Base-by-base conservation (phyloP, 2,797 vertebrate genomes). In the Phaenicophaeus curvirostris region DNA sequence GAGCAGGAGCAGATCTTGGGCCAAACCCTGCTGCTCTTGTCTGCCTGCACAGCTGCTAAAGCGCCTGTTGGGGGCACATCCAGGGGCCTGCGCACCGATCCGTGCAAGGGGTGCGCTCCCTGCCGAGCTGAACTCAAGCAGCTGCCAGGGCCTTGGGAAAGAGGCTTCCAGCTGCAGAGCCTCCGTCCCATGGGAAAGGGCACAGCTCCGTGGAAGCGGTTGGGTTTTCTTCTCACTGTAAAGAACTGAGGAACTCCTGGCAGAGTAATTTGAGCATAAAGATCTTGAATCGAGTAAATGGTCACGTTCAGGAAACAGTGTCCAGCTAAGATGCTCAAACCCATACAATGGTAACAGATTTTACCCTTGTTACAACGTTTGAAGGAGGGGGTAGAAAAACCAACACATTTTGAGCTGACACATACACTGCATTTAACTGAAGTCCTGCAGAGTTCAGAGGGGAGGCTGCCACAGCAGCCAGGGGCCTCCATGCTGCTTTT, bases 121-220 rank as follows among this genome's bases (percentile, higher is more conserved):
- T n/a, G 48, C 23, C 1, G 0, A 1, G 14, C 78, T 4, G 28
- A 2, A 2, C 37, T 2, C 16, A 3, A 2, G 46, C 1, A 3
- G 35, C 61, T 55, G 84, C 41, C 27, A 4, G 42, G 3, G 55
- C 39, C 15, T 2, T 41, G 81, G 62, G 65, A n/a, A 74, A 15
- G 54, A 58, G 63, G 14, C 18, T 53, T 24, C 39, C 66, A 42
- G 80, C 37, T 35, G 15, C 28, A 11, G 39, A 8, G 37, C 3
- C 7, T 13, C 24, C 14, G 54, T 61, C 59, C 33, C 28, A 3
- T 27, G 2, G 12, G 31, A 17, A 19, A 20, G 55, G 46, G 67
- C 37, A 25, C 23, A 59, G 53, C 31, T 21, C 23, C 18, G 7
- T 7, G 35, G 30, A 20, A 20, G n/a, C 3, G 17, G 9, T 2